phyloP scores from a whole-genome alignment of 2,888 invertebrate species.

The Drosophila gaucha region DNA sequence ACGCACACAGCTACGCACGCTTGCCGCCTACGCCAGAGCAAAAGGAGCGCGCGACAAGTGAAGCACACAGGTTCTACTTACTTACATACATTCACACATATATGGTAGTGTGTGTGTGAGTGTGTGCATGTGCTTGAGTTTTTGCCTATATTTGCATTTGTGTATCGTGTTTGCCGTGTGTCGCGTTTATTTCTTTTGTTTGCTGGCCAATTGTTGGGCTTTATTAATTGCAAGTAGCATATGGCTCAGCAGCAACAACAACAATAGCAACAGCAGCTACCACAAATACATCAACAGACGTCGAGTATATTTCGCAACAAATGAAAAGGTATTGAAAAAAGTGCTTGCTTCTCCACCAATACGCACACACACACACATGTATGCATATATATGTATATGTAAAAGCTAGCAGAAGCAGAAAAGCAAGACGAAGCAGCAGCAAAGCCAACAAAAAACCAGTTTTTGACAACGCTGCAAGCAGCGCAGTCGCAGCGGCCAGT shows the following conservation, averaged over 20 bases:
- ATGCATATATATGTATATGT: too few species aligned
- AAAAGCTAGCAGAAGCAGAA: conserved; percentile 17
- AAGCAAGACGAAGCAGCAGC: conserved; percentile 27
- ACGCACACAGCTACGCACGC: conserved; percentile 21
- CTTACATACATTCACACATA: conserved; percentile 2
- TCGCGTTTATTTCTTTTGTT: conserved; percentile 69
- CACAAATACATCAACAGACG: conserved; percentile 22
- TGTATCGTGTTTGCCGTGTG: conserved; percentile 57
- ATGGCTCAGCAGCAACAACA: conserved; percentile 44
- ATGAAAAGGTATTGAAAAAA: conserved; percentile 55
- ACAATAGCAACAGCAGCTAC: conserved; percentile 21
- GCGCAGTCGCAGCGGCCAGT: conserved; percentile 72
- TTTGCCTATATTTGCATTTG: conserved; percentile 50
- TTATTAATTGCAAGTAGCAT: conserved; percentile 72
- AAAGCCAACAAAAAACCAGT: conserved; percentile 63
- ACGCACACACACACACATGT: conserved; percentile 22
- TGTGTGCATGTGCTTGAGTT: conserved; percentile 34
- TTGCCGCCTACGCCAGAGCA: conserved; percentile 37
- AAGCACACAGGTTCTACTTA: conserved; percentile 63
- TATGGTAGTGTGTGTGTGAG: neutral
- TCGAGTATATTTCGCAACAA: conserved; percentile 14
- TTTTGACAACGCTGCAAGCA: conserved; percentile 67
- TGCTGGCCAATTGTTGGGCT: conserved; percentile 68
- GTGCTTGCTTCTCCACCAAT: conserved; percentile 36
- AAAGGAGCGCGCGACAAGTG: conserved; percentile 68